Percentiles rank a stretch among this genome's conserved stretches.
These are phyloP conservation scores for Germaria angustata DNA, from an alignment of 2,888 invertebrate species.

Conservation along the genomic window DNA sequence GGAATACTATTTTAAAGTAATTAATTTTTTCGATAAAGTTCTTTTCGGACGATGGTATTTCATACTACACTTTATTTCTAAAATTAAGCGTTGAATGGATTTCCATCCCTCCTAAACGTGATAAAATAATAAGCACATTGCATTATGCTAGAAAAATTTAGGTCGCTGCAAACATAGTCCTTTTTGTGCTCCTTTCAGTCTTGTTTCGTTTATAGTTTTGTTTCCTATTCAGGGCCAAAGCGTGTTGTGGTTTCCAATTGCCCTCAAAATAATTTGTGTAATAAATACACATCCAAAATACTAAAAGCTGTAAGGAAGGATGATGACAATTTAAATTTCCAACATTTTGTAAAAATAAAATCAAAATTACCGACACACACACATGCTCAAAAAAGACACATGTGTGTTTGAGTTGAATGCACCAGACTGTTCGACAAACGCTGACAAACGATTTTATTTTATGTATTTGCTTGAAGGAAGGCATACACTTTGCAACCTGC, in stretches of 20 bases:
- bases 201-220: slow-evolving; percentile 18
- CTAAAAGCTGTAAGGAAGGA: slow-evolving; percentile 52
- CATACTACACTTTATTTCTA: neutral
- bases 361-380: neutral
- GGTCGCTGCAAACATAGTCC: slow-evolving; percentile 58
- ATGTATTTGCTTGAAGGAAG: neutral
- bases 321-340: slow-evolving; percentile 60
- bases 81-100: neutral
- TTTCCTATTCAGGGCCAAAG: slow-evolving; percentile 59
- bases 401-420: slow-evolving; percentile 9
- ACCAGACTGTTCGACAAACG: slow-evolving; percentile 21
- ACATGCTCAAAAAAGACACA: neutral
- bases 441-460: slow-evolving; percentile 14
- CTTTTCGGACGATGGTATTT: too few species aligned
- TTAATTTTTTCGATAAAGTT: too few species aligned
- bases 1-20: too few species aligned
- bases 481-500: neutral
- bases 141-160: slow-evolving; percentile 46
- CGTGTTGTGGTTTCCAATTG: slow-evolving; percentile 64
- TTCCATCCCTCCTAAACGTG: neutral
- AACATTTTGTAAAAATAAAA: slow-evolving; percentile 23
- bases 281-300: slow-evolving; percentile 56
- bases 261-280: slow-evolving; percentile 65
- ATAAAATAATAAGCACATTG: neutral
- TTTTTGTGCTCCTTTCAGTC: slow-evolving; percentile 2